Base-by-base conservation (phyloP, 2,888 invertebrate genomes). In the Dimorphilus gyrociliatus region DNA sequence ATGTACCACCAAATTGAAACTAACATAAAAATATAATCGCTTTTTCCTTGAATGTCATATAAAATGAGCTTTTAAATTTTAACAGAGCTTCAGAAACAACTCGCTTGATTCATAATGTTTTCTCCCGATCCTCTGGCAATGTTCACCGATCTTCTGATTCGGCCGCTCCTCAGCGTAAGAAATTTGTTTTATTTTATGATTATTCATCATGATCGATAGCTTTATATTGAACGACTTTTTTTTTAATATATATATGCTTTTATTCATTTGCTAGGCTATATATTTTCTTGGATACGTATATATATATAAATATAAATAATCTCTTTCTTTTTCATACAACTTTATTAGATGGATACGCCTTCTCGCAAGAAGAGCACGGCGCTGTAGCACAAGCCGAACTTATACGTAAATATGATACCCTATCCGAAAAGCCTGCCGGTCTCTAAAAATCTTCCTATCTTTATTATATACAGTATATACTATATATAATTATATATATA, bases 321-420 rank as follows among this genome's bases (percentile, higher is more conserved):
- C n/a, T n/a, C n/a, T n/a, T n/a, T n/a, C n/a, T n/a, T n/a, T n/a
- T n/a, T n/a, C n/a, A n/a, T n/a, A n/a, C n/a, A n/a, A n/a, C n/a
- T n/a, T n/a, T n/a, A n/a, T n/a, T n/a, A 90, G 88, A 88, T 76
- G 92, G 92, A 42, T 92, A 81, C 70, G 92, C 94, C 46, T 97
- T 97, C 70, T 94, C 92, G 25, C 94, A 94, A 76, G 94, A 94
- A 68, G 94, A 97, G 69, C 82, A 86, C 57, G 90, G 88, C 45
- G 81, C 78, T 50, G 81, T 94, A 14, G 43, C 45, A 25, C 57
- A 57, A 53, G 58, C 86, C 45, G 84, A 82, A 56, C 76, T 92
- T 59, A 88, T 94, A 62, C 76, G 92, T 60, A 82, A 82, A 30
- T 92, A 92, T 74, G 81, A 92, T 69, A 86, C 88, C 48, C 84